These are phyloP conservation scores for Bryconaethiops microstoma DNA, from an alignment of 2,797 vertebrate species.

Conservation along the genomic window DNA sequence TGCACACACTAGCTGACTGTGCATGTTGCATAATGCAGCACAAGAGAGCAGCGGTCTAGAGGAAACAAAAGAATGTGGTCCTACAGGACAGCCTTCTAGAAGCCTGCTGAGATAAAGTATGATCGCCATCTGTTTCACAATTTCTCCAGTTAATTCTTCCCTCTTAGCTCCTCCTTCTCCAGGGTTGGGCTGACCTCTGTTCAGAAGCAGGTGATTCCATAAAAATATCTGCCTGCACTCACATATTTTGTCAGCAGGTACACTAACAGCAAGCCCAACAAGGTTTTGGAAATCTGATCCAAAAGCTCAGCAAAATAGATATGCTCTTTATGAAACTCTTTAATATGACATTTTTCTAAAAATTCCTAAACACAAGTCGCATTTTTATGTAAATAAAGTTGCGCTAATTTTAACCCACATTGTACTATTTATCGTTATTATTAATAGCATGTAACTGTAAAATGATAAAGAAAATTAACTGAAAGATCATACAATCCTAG, in stretches of 20 bases:
- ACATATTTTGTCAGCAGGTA: neutral
- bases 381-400: too few relatives aligned
- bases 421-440: too few relatives aligned
- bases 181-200: neutral
- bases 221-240: neutral
- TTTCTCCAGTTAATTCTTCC: neutral
- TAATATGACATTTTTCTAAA: too few relatives aligned
- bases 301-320: too few relatives aligned
- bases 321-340: too few relatives aligned
- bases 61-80: neutral
- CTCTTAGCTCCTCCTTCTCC: neutral
- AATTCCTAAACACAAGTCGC: too few relatives aligned
- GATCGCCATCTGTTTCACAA: constrained; percentile 1
- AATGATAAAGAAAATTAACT: too few relatives aligned
- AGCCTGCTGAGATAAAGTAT: neutral
- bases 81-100: neutral
- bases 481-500: too few relatives aligned
- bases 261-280: neutral
- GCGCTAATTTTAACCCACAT: too few relatives aligned
- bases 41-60: neutral
- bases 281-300: neutral
- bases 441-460: too few relatives aligned
- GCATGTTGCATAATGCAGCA: neutral
- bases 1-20: neutral
- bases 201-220: neutral